Evolutionary conservation across 2,888 invertebrate genomes (phyloP).

Genomic region (Thymelicus acteon): DNA sequence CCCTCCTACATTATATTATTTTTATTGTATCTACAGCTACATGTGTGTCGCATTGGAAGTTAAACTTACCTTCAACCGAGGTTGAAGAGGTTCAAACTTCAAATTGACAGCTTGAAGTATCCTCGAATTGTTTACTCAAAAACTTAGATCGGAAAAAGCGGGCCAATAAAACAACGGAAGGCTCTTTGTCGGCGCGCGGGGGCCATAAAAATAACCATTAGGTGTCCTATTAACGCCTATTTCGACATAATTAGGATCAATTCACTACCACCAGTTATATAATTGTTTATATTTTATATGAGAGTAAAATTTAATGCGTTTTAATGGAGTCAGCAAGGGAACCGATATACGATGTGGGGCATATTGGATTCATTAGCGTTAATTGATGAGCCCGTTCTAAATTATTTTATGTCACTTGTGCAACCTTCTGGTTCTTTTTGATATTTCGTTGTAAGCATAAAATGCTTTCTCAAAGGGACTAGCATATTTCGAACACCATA

Average conservation of each 20-base stretch:
- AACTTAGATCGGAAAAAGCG: conserved; percentile 72
- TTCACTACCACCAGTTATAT: conserved; percentile 70
- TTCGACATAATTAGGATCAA: conserved; percentile 83
- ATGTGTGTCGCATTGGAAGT: conserved; percentile 12
- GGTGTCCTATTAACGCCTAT: conserved; percentile 83
- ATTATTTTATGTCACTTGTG: conserved; percentile 16
- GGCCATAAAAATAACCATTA: conserved; percentile 78
- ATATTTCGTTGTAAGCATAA: no score
- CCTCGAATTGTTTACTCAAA: conserved; percentile 72
- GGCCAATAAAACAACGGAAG: conserved; percentile 76
- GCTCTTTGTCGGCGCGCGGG: conserved; percentile 73
- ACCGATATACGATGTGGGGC: conserved; percentile 19
- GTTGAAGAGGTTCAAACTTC: conserved; percentile 61
- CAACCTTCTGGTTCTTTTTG: conserved; percentile 1
- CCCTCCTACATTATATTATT: neutral
- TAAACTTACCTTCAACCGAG: conserved; percentile 41
- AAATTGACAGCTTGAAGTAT: conserved; percentile 60
- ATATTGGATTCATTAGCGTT: conserved; percentile 36
- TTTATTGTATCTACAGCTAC: neutral
- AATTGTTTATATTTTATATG: conserved; percentile 73
- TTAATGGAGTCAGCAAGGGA: conserved; percentile 34
- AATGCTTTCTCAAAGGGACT: no score
- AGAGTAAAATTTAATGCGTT: conserved; percentile 50
- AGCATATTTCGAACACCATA: no score
- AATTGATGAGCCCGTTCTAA: conserved; percentile 33